These are phyloP conservation scores for Chaetura pelagica DNA, from an alignment of 2,113 vertebrate species.

Conservation along the genomic window DNA sequence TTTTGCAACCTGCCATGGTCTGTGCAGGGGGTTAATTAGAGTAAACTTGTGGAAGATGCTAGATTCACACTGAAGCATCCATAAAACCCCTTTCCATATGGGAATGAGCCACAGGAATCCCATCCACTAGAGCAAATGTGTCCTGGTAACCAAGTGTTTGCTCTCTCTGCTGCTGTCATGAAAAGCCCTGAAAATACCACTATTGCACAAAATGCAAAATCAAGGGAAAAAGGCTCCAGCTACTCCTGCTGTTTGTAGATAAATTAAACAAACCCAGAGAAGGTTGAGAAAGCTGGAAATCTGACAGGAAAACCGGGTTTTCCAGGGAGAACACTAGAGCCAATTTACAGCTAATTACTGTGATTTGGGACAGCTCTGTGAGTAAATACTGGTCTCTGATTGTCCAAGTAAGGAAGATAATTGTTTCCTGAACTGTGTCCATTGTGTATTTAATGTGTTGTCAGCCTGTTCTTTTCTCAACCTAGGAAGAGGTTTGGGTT, in stretches of 20 bases:
- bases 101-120: not conserved
- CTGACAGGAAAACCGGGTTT: slow-evolving; percentile 55
- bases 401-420: slow-evolving; percentile 64
- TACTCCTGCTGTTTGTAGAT: slow-evolving; percentile 26
- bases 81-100: not conserved
- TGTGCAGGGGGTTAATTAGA: not conserved
- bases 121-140: not conserved
- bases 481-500: slow-evolving; percentile 8
- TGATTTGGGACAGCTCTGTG: slow-evolving; percentile 68
- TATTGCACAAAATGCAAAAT: not conserved
- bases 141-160: not conserved
- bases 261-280: slow-evolving; percentile 49
- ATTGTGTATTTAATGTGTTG: slow-evolving; percentile 25
- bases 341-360: slow-evolving; percentile 73
- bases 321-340: slow-evolving; percentile 56
- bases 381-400: slow-evolving; percentile 55
- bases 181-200: not conserved
- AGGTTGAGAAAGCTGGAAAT: slow-evolving; percentile 51
- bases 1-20: not conserved
- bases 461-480: slow-evolving; percentile 19
- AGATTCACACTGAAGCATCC: not conserved
- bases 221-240: not conserved
- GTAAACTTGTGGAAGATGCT: not conserved
- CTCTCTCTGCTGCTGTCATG: not conserved
- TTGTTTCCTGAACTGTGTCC: slow-evolving; percentile 65